Conservation (phyloP, 2,797 vertebrate genomes). For the Vespertilio murinus region DNA sequence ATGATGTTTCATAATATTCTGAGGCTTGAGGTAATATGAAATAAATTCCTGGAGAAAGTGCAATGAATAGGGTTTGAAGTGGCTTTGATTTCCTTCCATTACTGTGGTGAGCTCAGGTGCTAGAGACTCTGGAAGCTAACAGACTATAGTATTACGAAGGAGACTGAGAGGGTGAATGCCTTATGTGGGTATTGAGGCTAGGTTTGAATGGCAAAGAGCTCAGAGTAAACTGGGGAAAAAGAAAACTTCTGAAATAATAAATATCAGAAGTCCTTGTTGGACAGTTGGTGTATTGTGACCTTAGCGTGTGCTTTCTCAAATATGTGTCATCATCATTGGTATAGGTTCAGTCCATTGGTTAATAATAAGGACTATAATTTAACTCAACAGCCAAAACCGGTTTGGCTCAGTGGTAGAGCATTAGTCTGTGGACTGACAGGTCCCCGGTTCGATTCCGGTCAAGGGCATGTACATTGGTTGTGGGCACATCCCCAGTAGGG, state of each 20-base stretch:
- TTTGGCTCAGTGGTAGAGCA: too few relatives aligned
- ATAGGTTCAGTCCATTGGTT: neutral
- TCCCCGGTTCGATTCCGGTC: too few relatives aligned
- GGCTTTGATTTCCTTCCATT: neutral
- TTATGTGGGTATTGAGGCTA: neutral
- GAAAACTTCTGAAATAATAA: conserved; percentile 68
- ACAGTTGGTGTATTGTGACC: accelerated
- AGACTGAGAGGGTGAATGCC: conserved; percentile 54
- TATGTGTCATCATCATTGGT: neutral
- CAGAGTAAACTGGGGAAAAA: conserved; percentile 48
- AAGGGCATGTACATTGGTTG: too few relatives aligned
- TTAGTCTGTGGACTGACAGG: too few relatives aligned
- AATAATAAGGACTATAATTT: neutral
- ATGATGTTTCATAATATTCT: conserved; percentile 77
- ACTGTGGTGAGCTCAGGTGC: conserved; percentile 80
- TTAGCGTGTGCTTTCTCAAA: neutral
- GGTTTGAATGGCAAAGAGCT: conserved; percentile 20
- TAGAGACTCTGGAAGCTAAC: conserved; percentile 51
- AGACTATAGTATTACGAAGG: conserved; percentile 43
- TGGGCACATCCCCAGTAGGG: too few relatives aligned
- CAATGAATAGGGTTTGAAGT: accelerated
- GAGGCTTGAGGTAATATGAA: conserved; percentile 60
- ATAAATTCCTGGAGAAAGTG: neutral
- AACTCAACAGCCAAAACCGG: too few relatives aligned
- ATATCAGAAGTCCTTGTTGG: conserved; percentile 72